Conservation (phyloP, 2,888 invertebrate genomes). For the Spicauda simplicius region DNA sequence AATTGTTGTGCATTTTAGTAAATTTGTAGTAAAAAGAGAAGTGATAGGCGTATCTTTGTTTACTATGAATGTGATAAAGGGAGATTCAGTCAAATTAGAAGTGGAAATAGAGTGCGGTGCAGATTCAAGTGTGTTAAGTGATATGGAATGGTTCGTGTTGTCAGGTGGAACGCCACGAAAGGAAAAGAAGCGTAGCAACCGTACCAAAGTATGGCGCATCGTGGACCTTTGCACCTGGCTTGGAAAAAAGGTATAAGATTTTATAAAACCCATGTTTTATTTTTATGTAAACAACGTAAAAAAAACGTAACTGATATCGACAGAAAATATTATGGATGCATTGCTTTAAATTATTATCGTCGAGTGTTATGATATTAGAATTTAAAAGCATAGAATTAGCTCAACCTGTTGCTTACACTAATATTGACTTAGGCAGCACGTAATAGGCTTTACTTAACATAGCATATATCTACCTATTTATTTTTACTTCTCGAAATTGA, state of each 20-base stretch:
- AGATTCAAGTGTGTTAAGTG: constrained; percentile 60
- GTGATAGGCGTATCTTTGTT: not conserved
- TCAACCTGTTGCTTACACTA: too few species aligned
- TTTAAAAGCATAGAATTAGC: too few species aligned
- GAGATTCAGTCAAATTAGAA: constrained; percentile 60
- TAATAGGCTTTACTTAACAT: too few species aligned
- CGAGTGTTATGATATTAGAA: too few species aligned
- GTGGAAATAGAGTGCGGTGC: constrained; percentile 67
- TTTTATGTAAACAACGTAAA: not conserved
- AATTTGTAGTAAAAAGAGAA: not conserved
- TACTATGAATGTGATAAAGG: constrained; percentile 24
- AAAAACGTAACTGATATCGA: too few species aligned
- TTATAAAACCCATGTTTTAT: not conserved
- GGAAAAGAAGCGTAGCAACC: constrained; percentile 60
- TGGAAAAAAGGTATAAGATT: constrained; percentile 67
- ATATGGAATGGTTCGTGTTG: constrained; percentile 72
- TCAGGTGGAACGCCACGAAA: constrained; percentile 71
- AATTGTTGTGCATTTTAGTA: not conserved
- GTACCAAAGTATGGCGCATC: constrained; percentile 65
- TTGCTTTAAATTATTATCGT: too few species aligned
- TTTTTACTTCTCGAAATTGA: too few species aligned
- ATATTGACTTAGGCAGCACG: too few species aligned
- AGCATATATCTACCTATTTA: too few species aligned
- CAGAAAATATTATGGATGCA: too few species aligned
- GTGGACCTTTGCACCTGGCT: constrained; percentile 76